Evolutionary conservation across 2,113 vertebrate species (phyloP).

Genomic region (Pluvialis apricaria): DNA sequence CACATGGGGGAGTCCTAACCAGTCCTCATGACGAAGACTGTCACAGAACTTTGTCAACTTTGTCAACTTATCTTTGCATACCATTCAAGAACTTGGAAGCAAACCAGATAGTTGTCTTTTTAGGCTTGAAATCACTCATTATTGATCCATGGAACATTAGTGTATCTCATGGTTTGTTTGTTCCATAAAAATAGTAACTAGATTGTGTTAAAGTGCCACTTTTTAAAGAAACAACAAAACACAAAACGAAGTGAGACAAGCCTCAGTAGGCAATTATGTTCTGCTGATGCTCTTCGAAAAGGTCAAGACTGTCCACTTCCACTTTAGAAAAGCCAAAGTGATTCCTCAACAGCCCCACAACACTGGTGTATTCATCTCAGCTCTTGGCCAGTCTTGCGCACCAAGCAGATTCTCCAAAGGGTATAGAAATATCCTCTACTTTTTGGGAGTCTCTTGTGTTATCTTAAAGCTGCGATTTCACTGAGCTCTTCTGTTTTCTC

Average conservation of each 20-base stretch:
- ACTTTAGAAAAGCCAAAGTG: neutral
- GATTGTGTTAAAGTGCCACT: neutral
- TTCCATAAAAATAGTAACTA: neutral
- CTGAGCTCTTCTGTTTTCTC: neutral
- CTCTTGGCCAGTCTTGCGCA: neutral
- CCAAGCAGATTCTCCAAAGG: neutral
- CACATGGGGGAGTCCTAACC: neutral
- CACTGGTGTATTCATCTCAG: neutral
- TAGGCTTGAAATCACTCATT: neutral
- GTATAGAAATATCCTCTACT: neutral
- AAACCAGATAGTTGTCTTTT: neutral
- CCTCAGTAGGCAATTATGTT: neutral
- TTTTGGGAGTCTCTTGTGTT: neutral
- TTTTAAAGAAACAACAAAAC: neutral
- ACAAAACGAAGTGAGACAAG: neutral
- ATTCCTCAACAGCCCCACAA: neutral
- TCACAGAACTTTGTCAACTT: neutral
- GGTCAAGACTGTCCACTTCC: neutral
- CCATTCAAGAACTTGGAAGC: neutral
- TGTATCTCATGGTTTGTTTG: neutral
- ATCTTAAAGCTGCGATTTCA: neutral
- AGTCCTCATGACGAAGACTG: rapidly evolving
- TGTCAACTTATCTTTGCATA: neutral
- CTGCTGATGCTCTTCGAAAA: neutral
- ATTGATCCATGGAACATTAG: neutral